A percentile compares a stretch with the other conserved stretches of the same genome.
Conservation (phyloP, 2,888 invertebrate genomes). For the Tachina grossa region DNA sequence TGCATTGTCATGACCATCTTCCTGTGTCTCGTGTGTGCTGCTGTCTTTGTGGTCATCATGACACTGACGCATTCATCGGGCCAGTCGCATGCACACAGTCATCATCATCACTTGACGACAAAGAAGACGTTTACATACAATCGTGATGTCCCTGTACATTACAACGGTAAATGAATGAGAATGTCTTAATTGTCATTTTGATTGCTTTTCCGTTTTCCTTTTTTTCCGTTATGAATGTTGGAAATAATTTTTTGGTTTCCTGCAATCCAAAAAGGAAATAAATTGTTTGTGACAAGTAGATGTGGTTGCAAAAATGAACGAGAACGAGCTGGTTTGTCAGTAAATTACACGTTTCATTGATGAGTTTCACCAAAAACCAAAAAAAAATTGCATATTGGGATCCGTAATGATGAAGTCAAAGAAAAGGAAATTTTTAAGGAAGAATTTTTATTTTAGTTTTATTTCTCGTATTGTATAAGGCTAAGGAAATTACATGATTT, state of each 20-base stretch:
- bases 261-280: neutral
- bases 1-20: slow-evolving; percentile 89
- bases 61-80: slow-evolving; percentile 89
- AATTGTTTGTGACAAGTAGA: slow-evolving; percentile 41
- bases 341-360: slow-evolving; percentile 49
- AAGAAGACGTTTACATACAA: slow-evolving; percentile 87
- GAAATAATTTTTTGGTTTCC: slow-evolving; percentile 31
- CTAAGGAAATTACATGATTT: too few relatives aligned
- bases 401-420: neutral
- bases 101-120: slow-evolving; percentile 86
- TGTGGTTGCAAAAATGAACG: slow-evolving; percentile 36
- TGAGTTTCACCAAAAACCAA: slow-evolving; percentile 10
- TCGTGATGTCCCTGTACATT: slow-evolving; percentile 83
- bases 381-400: slow-evolving; percentile 18
- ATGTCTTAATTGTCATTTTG: slow-evolving; percentile 11
- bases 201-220: neutral
- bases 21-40: slow-evolving; percentile 88
- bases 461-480: neutral
- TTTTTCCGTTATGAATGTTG: neutral
- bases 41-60: slow-evolving; percentile 90
- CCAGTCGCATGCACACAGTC: slow-evolving; percentile 86
- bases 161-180: slow-evolving; percentile 79
- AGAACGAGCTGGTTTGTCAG: slow-evolving; percentile 13
- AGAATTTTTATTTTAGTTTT: neutral
- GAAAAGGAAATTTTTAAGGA: slow-evolving; percentile 4